These are phyloP conservation scores for Aldrovandia affinis DNA, from an alignment of 2,797 vertebrate species.

Conservation along the genomic window DNA sequence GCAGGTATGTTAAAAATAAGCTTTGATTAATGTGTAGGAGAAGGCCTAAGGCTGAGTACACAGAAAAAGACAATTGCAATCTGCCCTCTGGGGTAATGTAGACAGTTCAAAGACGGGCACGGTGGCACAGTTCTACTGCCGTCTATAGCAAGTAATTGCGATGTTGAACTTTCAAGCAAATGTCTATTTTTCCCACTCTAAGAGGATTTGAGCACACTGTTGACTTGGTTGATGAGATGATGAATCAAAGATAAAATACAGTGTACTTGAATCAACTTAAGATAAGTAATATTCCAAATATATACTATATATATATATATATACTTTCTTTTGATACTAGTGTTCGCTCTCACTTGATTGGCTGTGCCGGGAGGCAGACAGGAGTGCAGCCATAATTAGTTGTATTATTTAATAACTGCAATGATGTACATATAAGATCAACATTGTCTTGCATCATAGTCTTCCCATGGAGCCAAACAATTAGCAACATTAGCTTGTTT, in stretches of 20 bases:
- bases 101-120: background rate
- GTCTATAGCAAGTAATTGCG: background rate
- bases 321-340: background rate
- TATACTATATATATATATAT: no score
- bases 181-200: background rate
- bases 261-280: background rate
- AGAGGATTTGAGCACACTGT: background rate
- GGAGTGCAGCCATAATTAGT: no score
- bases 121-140: background rate
- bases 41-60: background rate
- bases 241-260: background rate
- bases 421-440: background rate
- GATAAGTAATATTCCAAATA: background rate
- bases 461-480: background rate
- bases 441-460: background rate
- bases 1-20: background rate
- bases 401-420: no score
- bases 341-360: background rate
- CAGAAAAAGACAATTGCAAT: background rate
- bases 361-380: background rate
- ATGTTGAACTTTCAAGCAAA: background rate
- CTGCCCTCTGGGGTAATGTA: background rate
- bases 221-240: background rate
- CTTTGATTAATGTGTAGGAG: background rate
- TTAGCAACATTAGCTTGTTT: background rate